Conservation (phyloP, 2,888 invertebrate species). For the Andrena minutula region DNA sequence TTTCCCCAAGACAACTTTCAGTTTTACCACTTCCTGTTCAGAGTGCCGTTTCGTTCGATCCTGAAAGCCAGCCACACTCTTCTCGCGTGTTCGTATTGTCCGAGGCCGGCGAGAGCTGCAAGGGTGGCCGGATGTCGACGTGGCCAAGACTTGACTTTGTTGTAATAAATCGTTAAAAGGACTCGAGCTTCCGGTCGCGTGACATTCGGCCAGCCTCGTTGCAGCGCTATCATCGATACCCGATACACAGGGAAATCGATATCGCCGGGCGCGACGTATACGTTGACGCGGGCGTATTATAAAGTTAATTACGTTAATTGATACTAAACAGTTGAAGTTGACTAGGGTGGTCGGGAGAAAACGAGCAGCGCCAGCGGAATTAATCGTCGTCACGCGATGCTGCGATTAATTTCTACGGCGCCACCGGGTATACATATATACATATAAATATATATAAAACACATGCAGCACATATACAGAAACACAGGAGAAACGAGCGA, state of each 20-base stretch:
- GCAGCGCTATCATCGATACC: slow-evolving; percentile 14
- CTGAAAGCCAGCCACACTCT: slow-evolving; percentile 9
- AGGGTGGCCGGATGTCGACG: slow-evolving; percentile 14
- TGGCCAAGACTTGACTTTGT: slow-evolving; percentile 7
- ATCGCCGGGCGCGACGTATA: slow-evolving; percentile 3
- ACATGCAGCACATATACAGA: background rate
- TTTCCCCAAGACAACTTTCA: background rate
- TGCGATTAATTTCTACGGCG: slow-evolving; percentile 44
- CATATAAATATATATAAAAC: slow-evolving; percentile 10
- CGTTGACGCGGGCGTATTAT: slow-evolving; percentile 17
- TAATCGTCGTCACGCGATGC: slow-evolving; percentile 36
- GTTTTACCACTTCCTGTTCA: slow-evolving; percentile 15
- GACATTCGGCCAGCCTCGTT: slow-evolving; percentile 14
- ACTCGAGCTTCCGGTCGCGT: slow-evolving; percentile 35
- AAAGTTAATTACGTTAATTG: slow-evolving; percentile 58
- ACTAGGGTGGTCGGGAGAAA: slow-evolving; percentile 27
- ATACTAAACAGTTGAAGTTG: slow-evolving; percentile 43
- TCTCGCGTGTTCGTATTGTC: slow-evolving; percentile 30
- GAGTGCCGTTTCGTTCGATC: slow-evolving; percentile 7
- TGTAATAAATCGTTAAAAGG: slow-evolving; percentile 18
- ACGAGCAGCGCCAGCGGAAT: slow-evolving; percentile 31
- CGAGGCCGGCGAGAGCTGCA: slow-evolving; percentile 6
- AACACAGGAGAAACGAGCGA: background rate
- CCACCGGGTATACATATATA: slow-evolving; percentile 25
- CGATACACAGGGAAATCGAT: slow-evolving; percentile 24